These are phyloP conservation scores for Synodontis membranacea DNA, from an alignment of 2,113 vertebrate genomes.

Conservation along the genomic window DNA sequence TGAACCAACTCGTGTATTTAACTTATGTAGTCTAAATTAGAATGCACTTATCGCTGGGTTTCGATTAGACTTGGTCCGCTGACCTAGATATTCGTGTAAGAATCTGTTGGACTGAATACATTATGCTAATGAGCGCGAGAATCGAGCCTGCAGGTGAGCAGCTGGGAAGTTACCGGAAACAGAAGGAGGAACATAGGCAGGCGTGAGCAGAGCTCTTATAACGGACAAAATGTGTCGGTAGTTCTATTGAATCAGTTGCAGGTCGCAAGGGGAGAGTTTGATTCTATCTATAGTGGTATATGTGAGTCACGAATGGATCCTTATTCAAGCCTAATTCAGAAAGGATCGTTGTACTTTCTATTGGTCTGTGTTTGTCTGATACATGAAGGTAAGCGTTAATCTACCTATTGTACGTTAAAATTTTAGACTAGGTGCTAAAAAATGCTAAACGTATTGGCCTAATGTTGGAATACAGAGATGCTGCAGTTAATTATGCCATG, in stretches of 20 bases:
- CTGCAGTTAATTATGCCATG: background rate
- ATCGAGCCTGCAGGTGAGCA: slow-evolving; percentile 59
- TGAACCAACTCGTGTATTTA: background rate
- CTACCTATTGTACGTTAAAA: background rate
- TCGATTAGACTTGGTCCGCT: background rate
- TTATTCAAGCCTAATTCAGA: slow-evolving; percentile 60
- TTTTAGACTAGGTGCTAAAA: background rate
- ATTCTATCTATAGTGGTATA: slow-evolving; percentile 56
- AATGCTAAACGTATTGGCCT: background rate
- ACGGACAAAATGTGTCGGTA: slow-evolving; percentile 60
- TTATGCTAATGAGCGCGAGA: slow-evolving; percentile 74
- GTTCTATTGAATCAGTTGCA: slow-evolving; percentile 40
- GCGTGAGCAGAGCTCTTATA: slow-evolving; percentile 50
- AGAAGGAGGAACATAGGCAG: slow-evolving; percentile 45
- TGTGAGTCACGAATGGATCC: slow-evolving; percentile 74
- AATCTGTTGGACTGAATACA: slow-evolving; percentile 57
- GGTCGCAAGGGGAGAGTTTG: slow-evolving; percentile 46
- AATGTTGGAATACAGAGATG: background rate
- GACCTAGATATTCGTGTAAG: background rate
- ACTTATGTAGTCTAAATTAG: background rate
- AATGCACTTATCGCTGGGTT: background rate
- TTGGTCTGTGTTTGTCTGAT: slow-evolving; percentile 65
- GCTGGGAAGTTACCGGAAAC: slow-evolving; percentile 26
- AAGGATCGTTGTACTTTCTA: slow-evolving; percentile 57
- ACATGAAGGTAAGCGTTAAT: slow-evolving; percentile 71